phyloP scores from a whole-genome alignment of 2,888 invertebrate genomes.

The Amblyjoppa fuscipennis region DNA sequence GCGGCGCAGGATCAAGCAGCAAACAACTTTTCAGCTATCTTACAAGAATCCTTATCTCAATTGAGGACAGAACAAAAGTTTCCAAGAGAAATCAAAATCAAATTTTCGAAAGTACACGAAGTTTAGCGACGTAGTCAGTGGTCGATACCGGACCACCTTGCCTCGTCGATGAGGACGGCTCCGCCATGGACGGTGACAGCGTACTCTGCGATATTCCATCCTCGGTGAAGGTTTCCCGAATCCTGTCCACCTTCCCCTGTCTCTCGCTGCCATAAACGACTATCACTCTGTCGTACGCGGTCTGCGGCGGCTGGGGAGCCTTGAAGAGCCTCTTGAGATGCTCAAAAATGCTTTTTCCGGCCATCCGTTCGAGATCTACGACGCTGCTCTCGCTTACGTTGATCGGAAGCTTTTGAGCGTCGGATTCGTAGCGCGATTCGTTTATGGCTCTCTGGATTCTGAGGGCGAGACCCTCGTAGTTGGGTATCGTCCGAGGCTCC shows the following conservation, averaged over 20 bases:
- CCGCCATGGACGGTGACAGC: slow-evolving; percentile 22
- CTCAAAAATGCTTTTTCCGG: neutral
- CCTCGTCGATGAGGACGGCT: slow-evolving; percentile 39
- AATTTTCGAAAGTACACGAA: neutral
- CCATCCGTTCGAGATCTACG: neutral
- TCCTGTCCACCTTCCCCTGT: neutral
- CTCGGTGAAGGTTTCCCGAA: slow-evolving; percentile 25
- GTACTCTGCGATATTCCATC: slow-evolving; percentile 9
- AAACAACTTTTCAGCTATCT: slow-evolving; percentile 12
- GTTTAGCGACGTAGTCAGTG: neutral
- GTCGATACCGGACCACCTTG: slow-evolving; percentile 9
- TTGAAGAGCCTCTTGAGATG: slow-evolving; percentile 22
- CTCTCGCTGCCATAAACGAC: slow-evolving; percentile 20
- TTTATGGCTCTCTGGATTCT: slow-evolving; percentile 49
- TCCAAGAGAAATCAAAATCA: neutral
- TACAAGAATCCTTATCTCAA: neutral
- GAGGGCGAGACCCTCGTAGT: slow-evolving; percentile 48
- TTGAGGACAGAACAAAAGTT: neutral
- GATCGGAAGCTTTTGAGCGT: neutral
- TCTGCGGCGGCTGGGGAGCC: neutral
- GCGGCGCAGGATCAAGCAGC: neutral
- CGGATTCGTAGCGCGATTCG: neutral
- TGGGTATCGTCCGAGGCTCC: neutral
- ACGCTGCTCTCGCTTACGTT: neutral
- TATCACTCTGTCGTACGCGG: slow-evolving; percentile 5